Evolutionary conservation across 2,888 invertebrate species (phyloP).

Genomic region (Tryphoninae sp.): DNA sequence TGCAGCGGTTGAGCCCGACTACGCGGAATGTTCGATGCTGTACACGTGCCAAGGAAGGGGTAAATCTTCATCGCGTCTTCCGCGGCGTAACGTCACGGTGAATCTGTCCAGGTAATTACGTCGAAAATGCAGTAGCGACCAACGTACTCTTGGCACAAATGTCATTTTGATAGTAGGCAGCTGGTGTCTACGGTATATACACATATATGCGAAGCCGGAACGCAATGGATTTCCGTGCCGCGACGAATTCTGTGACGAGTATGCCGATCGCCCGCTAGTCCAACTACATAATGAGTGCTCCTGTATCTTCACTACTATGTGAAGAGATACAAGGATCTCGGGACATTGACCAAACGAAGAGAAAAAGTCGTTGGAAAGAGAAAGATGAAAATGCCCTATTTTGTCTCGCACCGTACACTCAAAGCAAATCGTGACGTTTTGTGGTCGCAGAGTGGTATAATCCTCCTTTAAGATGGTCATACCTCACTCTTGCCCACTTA

Average conservation of each 20-base stretch:
- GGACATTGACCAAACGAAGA: conserved; percentile 7
- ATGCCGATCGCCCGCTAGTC: conserved; percentile 41
- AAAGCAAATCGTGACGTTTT: conserved; percentile 8
- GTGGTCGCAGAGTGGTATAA: conserved; percentile 58
- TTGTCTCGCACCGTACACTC: conserved; percentile 45
- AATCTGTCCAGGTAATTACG: conserved; percentile 63
- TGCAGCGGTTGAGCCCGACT: background rate
- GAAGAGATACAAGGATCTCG: conserved; percentile 10
- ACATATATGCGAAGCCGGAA: conserved; percentile 24
- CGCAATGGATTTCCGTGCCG: conserved; percentile 60
- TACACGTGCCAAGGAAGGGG: conserved; percentile 45
- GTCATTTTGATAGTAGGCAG: conserved; percentile 67
- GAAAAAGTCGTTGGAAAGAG: conserved; percentile 1
- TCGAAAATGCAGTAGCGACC: conserved; percentile 45
- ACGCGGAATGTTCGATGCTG: conserved; percentile 29
- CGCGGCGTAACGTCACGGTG: conserved; percentile 55
- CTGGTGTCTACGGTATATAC: conserved; percentile 46
- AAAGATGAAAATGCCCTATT: conserved; percentile 26
- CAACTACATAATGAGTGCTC: conserved; percentile 34
- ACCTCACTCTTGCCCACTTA: conserved; percentile 64
- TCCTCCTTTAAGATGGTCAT: conserved; percentile 55
- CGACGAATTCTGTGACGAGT: conserved; percentile 43
- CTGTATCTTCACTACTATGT: conserved; percentile 23
- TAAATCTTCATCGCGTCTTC: background rate
- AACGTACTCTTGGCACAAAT: conserved; percentile 59